Percentiles rank a stretch among this genome's conserved stretches.
Evolutionary conservation across 2,797 vertebrate genomes (phyloP).

Genomic region (Chelonia mydas): DNA sequence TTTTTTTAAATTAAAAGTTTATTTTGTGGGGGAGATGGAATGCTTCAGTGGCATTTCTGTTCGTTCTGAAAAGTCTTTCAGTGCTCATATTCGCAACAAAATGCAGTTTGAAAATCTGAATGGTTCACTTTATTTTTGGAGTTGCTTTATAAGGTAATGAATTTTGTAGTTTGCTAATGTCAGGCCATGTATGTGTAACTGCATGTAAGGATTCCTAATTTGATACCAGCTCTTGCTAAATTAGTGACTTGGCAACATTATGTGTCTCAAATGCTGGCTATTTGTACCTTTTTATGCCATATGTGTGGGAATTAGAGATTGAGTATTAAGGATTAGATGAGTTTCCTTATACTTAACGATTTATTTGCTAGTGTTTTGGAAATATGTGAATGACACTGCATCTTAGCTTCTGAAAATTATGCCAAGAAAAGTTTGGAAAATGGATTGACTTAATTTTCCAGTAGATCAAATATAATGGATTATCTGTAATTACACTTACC

Average conservation of each 20-base stretch:
- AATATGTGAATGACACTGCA: neutral
- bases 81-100: neutral
- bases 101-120: conserved; percentile 20
- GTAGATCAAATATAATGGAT: neutral
- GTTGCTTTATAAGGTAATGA: conserved; percentile 59
- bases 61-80: neutral
- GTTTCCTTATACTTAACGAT: neutral
- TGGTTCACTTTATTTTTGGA: conserved; percentile 58
- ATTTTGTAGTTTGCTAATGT: conserved; percentile 22
- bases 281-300: neutral
- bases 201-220: conserved; percentile 25
- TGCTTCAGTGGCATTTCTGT: neutral
- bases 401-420: neutral
- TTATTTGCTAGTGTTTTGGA: neutral
- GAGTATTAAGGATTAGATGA: neutral
- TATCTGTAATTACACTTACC: neutral
- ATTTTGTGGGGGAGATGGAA: neutral
- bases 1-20: neutral
- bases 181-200: neutral
- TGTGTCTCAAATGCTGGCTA: neutral
- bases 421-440: conserved; percentile 8
- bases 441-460: neutral
- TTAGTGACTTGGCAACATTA: conserved; percentile 35
- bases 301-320: neutral
- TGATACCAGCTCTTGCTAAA: conserved; percentile 21